phyloP scores from a whole-genome alignment of 2,888 invertebrate genomes.

The Erebia epiphron region DNA sequence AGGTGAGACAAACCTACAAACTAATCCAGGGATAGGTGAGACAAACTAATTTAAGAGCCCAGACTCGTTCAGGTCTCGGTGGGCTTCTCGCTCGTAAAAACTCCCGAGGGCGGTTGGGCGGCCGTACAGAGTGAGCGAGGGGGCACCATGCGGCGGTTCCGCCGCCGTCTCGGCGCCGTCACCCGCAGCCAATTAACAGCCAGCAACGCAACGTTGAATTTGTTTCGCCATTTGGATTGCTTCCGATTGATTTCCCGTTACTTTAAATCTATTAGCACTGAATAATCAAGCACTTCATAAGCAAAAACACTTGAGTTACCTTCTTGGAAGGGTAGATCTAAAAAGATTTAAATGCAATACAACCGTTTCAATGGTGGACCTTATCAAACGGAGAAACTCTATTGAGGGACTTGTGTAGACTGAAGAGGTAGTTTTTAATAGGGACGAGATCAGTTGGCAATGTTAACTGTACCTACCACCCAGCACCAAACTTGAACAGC shows the following conservation, averaged over 20 bases:
- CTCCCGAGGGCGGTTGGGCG: conserved; percentile 67
- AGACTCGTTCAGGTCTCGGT: conserved; percentile 70
- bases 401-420: not conserved
- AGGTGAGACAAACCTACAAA: conserved; percentile 60
- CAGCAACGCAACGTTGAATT: conserved; percentile 77
- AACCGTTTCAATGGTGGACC: not conserved
- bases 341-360: not conserved
- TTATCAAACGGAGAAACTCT: not conserved
- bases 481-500: not conserved
- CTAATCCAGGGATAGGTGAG: conserved; percentile 54
- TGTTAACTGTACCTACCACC: not conserved
- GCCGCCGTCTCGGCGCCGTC: conserved; percentile 82
- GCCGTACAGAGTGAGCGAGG: conserved; percentile 62
- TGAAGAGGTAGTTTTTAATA: not conserved
- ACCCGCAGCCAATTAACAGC: conserved; percentile 82
- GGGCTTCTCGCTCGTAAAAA: conserved; percentile 77
- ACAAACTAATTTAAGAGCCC: conserved; percentile 72
- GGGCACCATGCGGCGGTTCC: conserved; percentile 80
- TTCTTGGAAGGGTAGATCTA: not conserved
- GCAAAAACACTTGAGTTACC: not conserved
- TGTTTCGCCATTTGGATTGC: conserved; percentile 77
- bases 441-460: not conserved
- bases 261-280: conserved; percentile 55
- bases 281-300: conserved; percentile 45
- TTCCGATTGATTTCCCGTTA: conserved; percentile 78